These are phyloP conservation scores for Criorhina ranunculi DNA, from an alignment of 2,888 invertebrate genomes.

Conservation along the genomic window DNA sequence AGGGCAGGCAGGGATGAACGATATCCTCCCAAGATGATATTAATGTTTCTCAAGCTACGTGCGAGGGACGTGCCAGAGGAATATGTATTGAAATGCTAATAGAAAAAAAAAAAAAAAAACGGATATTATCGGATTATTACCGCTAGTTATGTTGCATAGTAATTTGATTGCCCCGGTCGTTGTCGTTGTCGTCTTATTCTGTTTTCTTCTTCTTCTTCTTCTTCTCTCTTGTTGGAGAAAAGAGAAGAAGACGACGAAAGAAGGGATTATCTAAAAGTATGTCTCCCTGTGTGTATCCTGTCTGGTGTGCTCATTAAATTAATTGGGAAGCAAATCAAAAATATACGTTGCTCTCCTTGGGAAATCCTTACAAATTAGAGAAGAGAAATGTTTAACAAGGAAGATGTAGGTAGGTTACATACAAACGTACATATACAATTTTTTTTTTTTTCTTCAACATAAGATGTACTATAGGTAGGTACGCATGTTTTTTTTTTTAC, in stretches of 20 bases:
- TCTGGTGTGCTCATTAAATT: constrained; percentile 76
- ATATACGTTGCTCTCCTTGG: constrained; percentile 72
- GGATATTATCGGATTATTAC: constrained; percentile 75
- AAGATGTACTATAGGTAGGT: constrained; percentile 8
- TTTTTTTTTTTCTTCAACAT: constrained; percentile 5
- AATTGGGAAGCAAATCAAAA: constrained; percentile 77
- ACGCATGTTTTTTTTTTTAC: constrained; percentile 38
- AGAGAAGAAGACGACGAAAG: neutral
- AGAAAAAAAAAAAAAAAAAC: constrained; percentile 68
- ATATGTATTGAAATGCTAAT: constrained; percentile 64
- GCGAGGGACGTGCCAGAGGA: neutral
- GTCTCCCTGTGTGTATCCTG: constrained; percentile 70
- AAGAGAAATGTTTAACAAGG: constrained; percentile 72
- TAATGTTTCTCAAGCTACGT: constrained; percentile 30
- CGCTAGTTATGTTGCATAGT: constrained; percentile 76
- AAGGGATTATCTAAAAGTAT: constrained; percentile 60
- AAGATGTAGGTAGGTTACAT: constrained; percentile 22
- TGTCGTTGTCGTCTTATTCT: constrained; percentile 25
- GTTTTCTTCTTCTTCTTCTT: constrained; percentile 28
- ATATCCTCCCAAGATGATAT: constrained; percentile 43
- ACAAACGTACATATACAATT: neutral
- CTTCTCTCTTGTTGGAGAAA: constrained; percentile 6
- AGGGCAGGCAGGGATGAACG: constrained; percentile 11
- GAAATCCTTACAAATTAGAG: constrained; percentile 73
- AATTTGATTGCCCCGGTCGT: constrained; percentile 72